A percentile compares a stretch with the other conserved stretches of the same genome.
Conservation (phyloP, 2,113 vertebrate genomes). For the Chiloscyllium plagiosum region DNA sequence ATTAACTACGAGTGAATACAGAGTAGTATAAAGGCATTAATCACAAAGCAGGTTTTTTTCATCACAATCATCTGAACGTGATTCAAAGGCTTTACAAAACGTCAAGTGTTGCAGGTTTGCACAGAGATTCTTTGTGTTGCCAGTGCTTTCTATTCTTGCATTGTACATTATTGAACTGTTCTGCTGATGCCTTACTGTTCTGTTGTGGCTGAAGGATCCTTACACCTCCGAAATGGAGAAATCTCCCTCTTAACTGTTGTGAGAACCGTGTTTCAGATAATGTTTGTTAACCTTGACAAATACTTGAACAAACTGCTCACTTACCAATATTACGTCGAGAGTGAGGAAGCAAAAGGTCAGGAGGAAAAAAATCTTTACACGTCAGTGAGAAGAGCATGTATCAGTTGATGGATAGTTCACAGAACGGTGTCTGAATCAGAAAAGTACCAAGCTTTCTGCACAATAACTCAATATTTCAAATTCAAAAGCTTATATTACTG, state of each 20-base stretch:
- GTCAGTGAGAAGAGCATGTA: neutral
- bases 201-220: neutral
- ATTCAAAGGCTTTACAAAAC: neutral
- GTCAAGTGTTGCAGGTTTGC: neutral
- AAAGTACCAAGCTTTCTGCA: neutral
- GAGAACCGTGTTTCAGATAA: neutral
- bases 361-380: neutral
- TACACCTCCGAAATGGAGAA: neutral
- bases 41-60: neutral
- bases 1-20: neutral
- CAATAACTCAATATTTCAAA: neutral
- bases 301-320: neutral
- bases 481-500: neutral
- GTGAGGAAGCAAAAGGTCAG: neutral
- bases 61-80: neutral
- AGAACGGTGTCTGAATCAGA: neutral
- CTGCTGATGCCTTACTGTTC: neutral
- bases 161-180: neutral
- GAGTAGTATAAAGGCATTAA: neutral
- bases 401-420: neutral
- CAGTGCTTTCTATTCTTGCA: neutral
- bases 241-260: neutral
- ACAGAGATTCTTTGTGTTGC: neutral
- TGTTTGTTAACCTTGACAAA: neutral
- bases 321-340: neutral